A percentile compares a stretch with the other conserved stretches of the same genome.
Evolutionary conservation across 92 coral and sea anemone genomes (phyloP).

Genomic region (Nematostella vectensis): DNA sequence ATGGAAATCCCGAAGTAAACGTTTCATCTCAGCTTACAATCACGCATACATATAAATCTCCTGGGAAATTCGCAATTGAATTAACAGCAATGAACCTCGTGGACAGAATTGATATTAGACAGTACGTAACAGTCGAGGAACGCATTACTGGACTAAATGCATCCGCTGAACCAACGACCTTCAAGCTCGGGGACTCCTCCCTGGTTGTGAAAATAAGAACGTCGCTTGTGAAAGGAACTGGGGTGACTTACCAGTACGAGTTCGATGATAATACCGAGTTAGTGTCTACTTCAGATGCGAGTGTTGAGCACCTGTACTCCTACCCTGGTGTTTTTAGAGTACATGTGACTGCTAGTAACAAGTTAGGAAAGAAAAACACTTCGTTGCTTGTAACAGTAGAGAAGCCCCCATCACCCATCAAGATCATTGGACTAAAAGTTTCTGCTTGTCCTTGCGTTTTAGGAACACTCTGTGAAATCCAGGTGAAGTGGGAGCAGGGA

Average conservation of each 20-base stretch:
- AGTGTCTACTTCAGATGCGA: no score
- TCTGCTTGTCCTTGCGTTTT: conserved; percentile 43
- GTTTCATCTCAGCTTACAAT: conserved; percentile 10
- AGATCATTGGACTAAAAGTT: conserved; percentile 38
- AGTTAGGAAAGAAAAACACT: not conserved
- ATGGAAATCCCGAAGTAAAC: conserved; percentile 16
- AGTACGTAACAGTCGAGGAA: conserved; percentile 41
- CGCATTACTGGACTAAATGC: conserved; percentile 37
- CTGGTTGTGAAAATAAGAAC: conserved; percentile 15
- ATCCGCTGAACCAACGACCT: not conserved
- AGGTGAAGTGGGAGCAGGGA: conserved; percentile 40
- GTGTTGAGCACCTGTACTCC: conserved; percentile 20
- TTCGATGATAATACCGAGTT: conserved; percentile 70
- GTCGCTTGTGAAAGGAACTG: conserved; percentile 25
- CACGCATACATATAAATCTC: conserved; percentile 26
- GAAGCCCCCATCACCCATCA: conserved; percentile 26
- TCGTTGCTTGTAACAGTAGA: conserved; percentile 9
- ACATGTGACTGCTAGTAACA: conserved; percentile 47
- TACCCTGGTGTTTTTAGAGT: conserved; percentile 27
- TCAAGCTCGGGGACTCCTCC: conserved; percentile 17
- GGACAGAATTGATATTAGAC: conserved; percentile 9
- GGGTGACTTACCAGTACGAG: conserved; percentile 26
- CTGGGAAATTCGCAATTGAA: conserved; percentile 22
- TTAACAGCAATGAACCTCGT: conserved; percentile 54
- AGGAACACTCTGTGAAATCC: conserved; percentile 35